Evolutionary conservation across 1,140 invertebrate genomes (phyloP).

Genomic region (Euschistus heros): DNA sequence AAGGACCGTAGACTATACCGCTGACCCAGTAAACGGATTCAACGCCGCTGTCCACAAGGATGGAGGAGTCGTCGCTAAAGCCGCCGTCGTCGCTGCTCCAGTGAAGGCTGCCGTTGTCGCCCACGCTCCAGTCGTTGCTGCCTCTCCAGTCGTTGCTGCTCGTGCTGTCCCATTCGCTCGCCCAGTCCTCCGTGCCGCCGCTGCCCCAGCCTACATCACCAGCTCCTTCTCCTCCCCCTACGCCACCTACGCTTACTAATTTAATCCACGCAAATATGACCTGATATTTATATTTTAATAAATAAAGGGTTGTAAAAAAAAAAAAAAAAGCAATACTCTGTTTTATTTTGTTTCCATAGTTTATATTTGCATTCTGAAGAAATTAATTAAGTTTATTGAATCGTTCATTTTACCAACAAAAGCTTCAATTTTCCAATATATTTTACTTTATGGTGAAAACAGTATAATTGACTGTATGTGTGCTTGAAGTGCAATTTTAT

Average conservation of each 20-base stretch:
- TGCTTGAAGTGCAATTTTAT: too few species aligned
- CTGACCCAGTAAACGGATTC: slow-evolving; percentile 37
- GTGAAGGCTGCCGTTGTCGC: neutral
- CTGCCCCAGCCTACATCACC: neutral
- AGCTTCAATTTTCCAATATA: too few species aligned
- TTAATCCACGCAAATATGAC: neutral
- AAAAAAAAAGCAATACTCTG: neutral
- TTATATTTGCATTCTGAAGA: too few species aligned
- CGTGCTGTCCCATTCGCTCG: slow-evolving; percentile 20
- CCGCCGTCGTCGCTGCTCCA: neutral
- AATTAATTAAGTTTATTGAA: too few species aligned
- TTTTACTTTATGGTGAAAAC: too few species aligned
- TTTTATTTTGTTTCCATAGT: too few species aligned
- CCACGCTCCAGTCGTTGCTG: neutral
- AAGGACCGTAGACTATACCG: slow-evolving; percentile 38
- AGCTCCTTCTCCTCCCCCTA: slow-evolving; percentile 3
- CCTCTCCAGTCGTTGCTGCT: neutral
- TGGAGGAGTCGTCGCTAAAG: neutral
- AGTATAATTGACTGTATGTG: too few species aligned
- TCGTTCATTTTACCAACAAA: too few species aligned
- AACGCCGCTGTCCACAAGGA: slow-evolving; percentile 34
- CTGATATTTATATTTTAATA: neutral
- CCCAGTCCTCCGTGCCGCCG: slow-evolving; percentile 3
- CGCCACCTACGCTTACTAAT: neutral
- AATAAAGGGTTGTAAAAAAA: neutral